Conservation (phyloP, 1,140 invertebrate species). For the Lanistes nyassanus region DNA sequence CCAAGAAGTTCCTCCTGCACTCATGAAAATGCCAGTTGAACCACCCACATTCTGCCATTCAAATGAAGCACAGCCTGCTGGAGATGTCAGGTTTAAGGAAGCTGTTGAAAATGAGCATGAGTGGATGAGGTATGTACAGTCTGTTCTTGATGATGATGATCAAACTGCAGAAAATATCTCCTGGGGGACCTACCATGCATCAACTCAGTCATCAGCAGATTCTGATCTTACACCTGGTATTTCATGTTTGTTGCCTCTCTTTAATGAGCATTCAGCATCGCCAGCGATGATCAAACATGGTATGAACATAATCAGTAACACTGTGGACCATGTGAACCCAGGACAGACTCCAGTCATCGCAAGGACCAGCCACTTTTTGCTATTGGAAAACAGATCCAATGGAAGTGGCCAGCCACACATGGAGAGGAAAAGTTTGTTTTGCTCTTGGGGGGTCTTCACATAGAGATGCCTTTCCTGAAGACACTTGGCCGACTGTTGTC, state of each 20-base stretch:
- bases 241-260: conserved; percentile 26
- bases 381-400: conserved; percentile 45
- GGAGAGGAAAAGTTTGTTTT: conserved; percentile 38
- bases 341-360: conserved; percentile 42
- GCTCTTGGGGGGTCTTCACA: conserved; percentile 31
- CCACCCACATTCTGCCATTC: background rate
- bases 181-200: conserved; percentile 30
- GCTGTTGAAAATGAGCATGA: too few species aligned
- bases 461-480: conserved; percentile 31
- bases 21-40: conserved; percentile 2
- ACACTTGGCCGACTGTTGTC: conserved; percentile 17
- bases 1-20: background rate
- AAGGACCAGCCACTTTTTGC: conserved; percentile 43
- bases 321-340: conserved; percentile 41
- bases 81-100: too few species aligned
- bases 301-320: conserved; percentile 36
- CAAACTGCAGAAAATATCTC: conserved; percentile 1
- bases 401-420: conserved; percentile 31
- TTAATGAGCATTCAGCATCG: conserved; percentile 27
- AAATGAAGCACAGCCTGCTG: background rate
- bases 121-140: background rate
- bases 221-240: conserved; percentile 13
- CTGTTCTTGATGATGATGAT: background rate
- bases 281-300: conserved; percentile 35
- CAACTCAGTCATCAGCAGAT: too few species aligned